Evolutionary conservation across 2,113 vertebrate species (phyloP).

Genomic region (Seriola quinqueradiata): DNA sequence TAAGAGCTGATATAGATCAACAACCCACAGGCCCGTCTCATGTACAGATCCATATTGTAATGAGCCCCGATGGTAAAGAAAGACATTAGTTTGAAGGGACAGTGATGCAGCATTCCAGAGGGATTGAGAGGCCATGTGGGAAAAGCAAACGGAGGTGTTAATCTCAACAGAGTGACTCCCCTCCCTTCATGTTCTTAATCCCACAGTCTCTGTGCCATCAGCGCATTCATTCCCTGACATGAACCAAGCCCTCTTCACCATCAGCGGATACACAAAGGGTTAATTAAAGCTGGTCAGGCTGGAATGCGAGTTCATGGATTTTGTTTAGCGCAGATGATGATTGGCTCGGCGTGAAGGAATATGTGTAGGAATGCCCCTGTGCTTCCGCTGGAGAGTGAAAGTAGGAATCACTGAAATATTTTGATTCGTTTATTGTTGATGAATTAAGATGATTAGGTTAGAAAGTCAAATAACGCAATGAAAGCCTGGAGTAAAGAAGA

Average conservation of each 20-base stretch:
- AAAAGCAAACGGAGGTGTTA: slow-evolving; percentile 77
- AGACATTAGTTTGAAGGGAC: slow-evolving; percentile 60
- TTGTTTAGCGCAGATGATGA: not conserved
- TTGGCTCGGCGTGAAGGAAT: not conserved
- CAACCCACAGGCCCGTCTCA: not conserved
- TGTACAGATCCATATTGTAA: slow-evolving; percentile 19
- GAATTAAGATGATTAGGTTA: not conserved
- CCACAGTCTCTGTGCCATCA: slow-evolving; percentile 45
- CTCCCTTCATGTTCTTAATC: slow-evolving; percentile 69
- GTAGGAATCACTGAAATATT: not conserved
- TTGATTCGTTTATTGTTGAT: slow-evolving; percentile 3
- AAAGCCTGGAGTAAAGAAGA: not conserved
- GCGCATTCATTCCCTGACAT: slow-evolving; percentile 45
- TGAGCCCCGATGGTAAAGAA: slow-evolving; percentile 34
- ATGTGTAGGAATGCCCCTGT: slow-evolving; percentile 5
- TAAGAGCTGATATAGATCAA: not conserved
- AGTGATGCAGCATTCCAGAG: slow-evolving; percentile 69
- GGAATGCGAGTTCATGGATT: slow-evolving; percentile 32
- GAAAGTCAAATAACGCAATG: too few species aligned
- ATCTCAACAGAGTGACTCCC: slow-evolving; percentile 60
- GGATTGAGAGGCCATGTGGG: slow-evolving; percentile 68
- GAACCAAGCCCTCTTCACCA: slow-evolving; percentile 23
- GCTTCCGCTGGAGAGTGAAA: not conserved
- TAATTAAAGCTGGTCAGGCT: slow-evolving; percentile 55
- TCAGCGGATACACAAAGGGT: slow-evolving; percentile 53